Evolutionary conservation across 2,797 vertebrate species (phyloP).

Genomic region (Rhinichthys osculus): DNA sequence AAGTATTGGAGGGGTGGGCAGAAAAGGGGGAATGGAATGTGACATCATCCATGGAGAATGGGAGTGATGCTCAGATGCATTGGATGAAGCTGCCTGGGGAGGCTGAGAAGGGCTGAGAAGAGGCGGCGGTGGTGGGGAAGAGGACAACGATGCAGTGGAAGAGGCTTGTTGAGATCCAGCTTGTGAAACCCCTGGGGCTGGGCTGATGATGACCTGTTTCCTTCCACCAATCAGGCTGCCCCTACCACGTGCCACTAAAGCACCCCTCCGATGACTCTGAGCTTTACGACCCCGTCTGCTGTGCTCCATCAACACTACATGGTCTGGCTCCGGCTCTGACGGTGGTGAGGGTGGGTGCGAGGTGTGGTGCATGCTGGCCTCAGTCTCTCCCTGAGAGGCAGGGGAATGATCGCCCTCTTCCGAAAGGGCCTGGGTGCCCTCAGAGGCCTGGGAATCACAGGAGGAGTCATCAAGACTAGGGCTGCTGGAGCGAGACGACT

Average conservation of each 20-base stretch:
- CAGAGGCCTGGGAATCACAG: constrained; percentile 94
- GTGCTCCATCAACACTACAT: constrained; percentile 74
- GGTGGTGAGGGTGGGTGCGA: constrained; percentile 82
- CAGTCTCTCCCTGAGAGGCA: constrained; percentile 80
- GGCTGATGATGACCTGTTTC: constrained; percentile 82
- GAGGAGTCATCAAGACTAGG: constrained; percentile 95
- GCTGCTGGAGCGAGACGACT: constrained; percentile 96
- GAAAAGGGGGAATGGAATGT: constrained; percentile 87
- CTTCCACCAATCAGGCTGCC: constrained; percentile 68
- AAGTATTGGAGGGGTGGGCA: constrained; percentile 80
- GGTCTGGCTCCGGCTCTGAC: constrained; percentile 86
- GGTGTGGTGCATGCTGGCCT: constrained; percentile 73
- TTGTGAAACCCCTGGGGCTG: constrained; percentile 81
- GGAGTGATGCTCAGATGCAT: constrained; percentile 82
- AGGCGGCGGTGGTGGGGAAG: constrained; percentile 93
- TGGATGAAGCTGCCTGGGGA: constrained; percentile 77
- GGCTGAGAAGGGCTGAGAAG: constrained; percentile 88
- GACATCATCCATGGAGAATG: constrained; percentile 90
- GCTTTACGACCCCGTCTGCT: constrained; percentile 82
- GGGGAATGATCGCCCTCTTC: constrained; percentile 87
- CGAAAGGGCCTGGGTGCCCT: constrained; percentile 89
- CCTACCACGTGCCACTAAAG: constrained; percentile 79
- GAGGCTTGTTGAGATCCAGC: constrained; percentile 86
- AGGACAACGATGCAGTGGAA: constrained; percentile 85
- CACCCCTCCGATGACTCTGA: constrained; percentile 78